Evolutionary conservation across 2,113 vertebrate species (phyloP), one percentile per base, ranked within the genome.

Genomic region (Lathamus discolor): DNA sequence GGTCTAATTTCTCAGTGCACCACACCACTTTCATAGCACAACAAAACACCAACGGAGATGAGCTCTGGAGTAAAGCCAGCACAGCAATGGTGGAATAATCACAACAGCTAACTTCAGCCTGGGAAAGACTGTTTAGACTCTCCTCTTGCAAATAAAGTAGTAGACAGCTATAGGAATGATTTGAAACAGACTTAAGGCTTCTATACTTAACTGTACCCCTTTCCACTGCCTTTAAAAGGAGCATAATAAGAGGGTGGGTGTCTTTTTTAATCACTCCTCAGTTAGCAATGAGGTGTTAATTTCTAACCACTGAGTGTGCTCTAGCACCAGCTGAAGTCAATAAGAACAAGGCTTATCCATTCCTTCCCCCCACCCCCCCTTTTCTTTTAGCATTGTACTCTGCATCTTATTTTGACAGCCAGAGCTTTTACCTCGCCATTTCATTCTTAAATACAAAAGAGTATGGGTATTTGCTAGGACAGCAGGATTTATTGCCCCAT

Each of bases 241-340:
- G 2, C 1, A 41, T 2, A 59, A 48, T 1, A 2, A 46, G 7
- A 2, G 23, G 48, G 39, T 52, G 28, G 35, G 41, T 67, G 52
- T 68, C 68, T 70, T 83, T 88, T 83, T 3, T 33, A 74, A 93
- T 62, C 31, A 69, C 19, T 70, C 72, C 67, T 90, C 86, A 93
- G 86, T 6, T 94, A 68, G n/a, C 49, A 88, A 66, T 6, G 17
- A 74, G 81, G n/a, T 2, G 7, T 14, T 79, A 2, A 17, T 43
- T 44, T 95, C 55, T 69, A 93, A 74, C 25, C 24, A 14, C 59
- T 51, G 25, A 31, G 29, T 62, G 68, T 44, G 46, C 87, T 68
- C 49, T 27, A 84, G 35, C 52, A 82, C 23, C 66, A 89, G 44
- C 62, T 90, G 24, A 94, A 83, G 23, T 55, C 3, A 91, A 0